phyloP scores from a whole-genome alignment of 2,888 invertebrate genomes.

The Antheraea assamensis region DNA sequence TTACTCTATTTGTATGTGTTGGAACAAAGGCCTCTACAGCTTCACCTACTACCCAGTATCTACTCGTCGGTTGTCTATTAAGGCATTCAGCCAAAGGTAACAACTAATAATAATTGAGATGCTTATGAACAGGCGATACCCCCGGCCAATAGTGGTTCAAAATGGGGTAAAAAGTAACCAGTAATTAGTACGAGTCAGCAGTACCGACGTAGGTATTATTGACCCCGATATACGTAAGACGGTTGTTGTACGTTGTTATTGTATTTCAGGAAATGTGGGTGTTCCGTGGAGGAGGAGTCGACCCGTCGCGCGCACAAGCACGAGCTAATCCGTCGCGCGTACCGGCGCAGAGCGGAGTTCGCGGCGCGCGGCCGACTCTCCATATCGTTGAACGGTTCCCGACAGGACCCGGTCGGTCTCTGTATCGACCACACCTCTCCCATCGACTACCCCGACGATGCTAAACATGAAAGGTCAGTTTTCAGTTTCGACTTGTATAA shows the following conservation, averaged over 20 bases:
- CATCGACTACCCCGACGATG: slow-evolving; percentile 66
- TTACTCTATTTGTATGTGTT: too few species aligned
- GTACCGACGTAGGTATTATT: too few species aligned
- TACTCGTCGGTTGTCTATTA: too few species aligned
- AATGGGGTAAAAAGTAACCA: too few species aligned
- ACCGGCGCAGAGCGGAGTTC: slow-evolving; percentile 92
- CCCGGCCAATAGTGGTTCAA: too few species aligned
- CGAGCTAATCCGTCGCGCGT: slow-evolving; percentile 95
- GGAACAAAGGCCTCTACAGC: too few species aligned
- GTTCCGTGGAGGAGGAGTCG: slow-evolving; percentile 84
- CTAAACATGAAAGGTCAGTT: slow-evolving; percentile 69
- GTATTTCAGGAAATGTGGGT: slow-evolving; percentile 86
- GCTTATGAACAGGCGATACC: too few species aligned
- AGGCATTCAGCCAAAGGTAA: too few species aligned
- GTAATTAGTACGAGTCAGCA: too few species aligned
- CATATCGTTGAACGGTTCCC: slow-evolving; percentile 92
- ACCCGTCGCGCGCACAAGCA: slow-evolving; percentile 88
- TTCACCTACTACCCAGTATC: too few species aligned
- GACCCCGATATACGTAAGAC: too few species aligned
- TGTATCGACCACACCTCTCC: slow-evolving; percentile 71
- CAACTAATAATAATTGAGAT: too few species aligned
- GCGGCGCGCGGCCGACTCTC: slow-evolving; percentile 92
- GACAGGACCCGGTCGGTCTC: slow-evolving; percentile 95
- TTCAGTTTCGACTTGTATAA: neutral
- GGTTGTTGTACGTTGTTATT: neutral